phyloP scores from a whole-genome alignment of 2,797 vertebrate genomes.

The Oryzias sinensis region DNA sequence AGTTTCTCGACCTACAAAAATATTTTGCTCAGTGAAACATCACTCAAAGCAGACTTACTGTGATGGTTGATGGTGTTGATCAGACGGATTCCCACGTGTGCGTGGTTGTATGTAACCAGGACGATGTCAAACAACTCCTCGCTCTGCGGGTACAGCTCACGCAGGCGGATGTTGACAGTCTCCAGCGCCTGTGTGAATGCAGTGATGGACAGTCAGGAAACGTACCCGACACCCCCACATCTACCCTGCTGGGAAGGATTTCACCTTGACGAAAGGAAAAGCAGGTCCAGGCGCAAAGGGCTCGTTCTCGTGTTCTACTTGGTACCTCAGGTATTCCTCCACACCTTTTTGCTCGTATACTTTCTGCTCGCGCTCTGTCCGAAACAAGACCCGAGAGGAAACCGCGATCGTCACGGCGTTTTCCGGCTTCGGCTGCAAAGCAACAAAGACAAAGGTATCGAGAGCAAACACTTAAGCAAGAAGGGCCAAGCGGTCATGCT shows the following conservation, averaged over 20 bases:
- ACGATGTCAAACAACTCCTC: slow-evolving; percentile 96
- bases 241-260: background rate
- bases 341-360: slow-evolving; percentile 89
- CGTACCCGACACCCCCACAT: background rate
- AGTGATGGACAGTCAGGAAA: slow-evolving; percentile 12
- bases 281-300: slow-evolving; percentile 92
- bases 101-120: slow-evolving; percentile 96
- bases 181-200: slow-evolving; percentile 86
- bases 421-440: slow-evolving; percentile 88
- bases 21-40: too few relatives aligned
- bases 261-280: slow-evolving; percentile 94
- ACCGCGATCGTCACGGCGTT: slow-evolving; percentile 94
- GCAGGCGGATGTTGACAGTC: slow-evolving; percentile 83
- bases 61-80: slow-evolving; percentile 99
- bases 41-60: slow-evolving; percentile 75
- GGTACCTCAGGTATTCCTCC: slow-evolving; percentile 92
- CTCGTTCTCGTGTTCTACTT: slow-evolving; percentile 93
- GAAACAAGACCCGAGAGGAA: slow-evolving; percentile 91
- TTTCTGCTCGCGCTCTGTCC: slow-evolving; percentile 91
- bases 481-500: too few relatives aligned
- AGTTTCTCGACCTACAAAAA: too few relatives aligned
- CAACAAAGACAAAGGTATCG: background rate
- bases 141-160: slow-evolving; percentile 89
- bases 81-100: slow-evolving; percentile 92
- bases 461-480: too few relatives aligned